Conservation (phyloP, 2,797 vertebrate species). For the Paguma larvata region DNA sequence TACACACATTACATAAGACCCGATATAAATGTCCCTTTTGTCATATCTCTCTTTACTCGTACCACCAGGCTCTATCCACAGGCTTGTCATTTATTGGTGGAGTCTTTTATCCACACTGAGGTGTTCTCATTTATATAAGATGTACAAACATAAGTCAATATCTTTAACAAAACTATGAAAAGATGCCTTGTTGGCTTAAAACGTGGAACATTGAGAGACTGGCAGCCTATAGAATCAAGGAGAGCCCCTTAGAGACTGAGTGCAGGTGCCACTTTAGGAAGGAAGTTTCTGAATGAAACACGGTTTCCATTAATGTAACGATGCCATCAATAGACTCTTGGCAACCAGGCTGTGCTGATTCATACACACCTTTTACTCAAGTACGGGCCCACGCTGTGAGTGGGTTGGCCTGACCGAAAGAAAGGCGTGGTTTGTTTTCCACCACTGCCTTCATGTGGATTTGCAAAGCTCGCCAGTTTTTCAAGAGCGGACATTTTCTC, state of each 20-base stretch:
- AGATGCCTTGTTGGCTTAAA: not conserved
- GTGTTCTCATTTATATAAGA: constrained; percentile 44
- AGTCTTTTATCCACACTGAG: constrained; percentile 1
- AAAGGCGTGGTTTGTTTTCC: not conserved
- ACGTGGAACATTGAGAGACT: not conserved
- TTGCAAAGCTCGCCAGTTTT: not conserved
- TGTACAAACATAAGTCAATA: not conserved
- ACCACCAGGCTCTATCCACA: not conserved
- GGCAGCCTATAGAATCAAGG: not conserved
- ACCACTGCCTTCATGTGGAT: not conserved
- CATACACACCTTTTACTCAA: not conserved
- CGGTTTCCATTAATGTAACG: not conserved
- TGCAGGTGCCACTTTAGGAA: not conserved
- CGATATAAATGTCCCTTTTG: not conserved
- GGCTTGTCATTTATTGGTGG: not conserved
- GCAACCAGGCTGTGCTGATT: not conserved
- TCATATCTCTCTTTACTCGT: not conserved
- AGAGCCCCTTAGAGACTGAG: not conserved
- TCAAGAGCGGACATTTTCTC: not conserved
- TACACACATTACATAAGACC: not conserved
- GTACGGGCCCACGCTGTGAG: too few species aligned
- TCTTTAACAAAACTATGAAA: not conserved
- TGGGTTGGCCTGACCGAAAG: not conserved
- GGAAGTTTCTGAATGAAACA: not conserved
- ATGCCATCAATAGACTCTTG: not conserved